Evolutionary conservation across 2,888 invertebrate species (phyloP), one percentile per base, ranked within the genome.

Genomic region (Lasius fuliginosus): DNA sequence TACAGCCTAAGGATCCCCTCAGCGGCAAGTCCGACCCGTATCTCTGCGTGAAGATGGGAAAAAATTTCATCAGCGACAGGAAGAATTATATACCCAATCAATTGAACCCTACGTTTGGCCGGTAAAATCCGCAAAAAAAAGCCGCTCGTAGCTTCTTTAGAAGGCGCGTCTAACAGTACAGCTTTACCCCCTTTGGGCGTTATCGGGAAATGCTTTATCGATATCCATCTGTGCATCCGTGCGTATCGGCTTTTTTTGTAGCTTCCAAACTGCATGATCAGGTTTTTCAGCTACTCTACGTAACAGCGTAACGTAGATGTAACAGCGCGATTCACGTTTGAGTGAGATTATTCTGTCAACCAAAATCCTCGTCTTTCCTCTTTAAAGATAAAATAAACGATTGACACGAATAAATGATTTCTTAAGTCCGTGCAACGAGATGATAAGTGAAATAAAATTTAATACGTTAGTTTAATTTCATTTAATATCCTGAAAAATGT

Each of bases 91-190:
- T 97, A 56, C 95, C 96, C 1, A 97, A 97, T 93, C 97, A 97
- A 89, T 94, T 97, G 27, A 98, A 98, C 95, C 99, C 99, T 0
- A 95, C 97, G 33, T 99, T 98, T 95, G 99, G 98, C 76, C 97
- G 96, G 96, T 97, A 95, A 93, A 71, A 46, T 53, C 27, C 8
- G n/a, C 49, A 40, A 95, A 46, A 68, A 82, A 76, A 73, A 58
- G 36, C 60, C 23, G n/a, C 33, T 49, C 49, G 65, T 46, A 58
- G 9, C 74, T 74, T 65, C 49, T 75, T 87, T 82, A n/a, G 49
- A 23, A 56, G 60, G 79, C 58, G 11, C 58, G 4, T 3, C 60
- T 53, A 53, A 46, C 42, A 33, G 33, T 27, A 60, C 30, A 33
- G 67, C 30, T n/a, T 33, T 33, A 27, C 60, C 23, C 49, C 33